These are phyloP conservation scores for Dryobotodes eremita DNA, from an alignment of 2,888 invertebrate genomes.

Conservation along the genomic window DNA sequence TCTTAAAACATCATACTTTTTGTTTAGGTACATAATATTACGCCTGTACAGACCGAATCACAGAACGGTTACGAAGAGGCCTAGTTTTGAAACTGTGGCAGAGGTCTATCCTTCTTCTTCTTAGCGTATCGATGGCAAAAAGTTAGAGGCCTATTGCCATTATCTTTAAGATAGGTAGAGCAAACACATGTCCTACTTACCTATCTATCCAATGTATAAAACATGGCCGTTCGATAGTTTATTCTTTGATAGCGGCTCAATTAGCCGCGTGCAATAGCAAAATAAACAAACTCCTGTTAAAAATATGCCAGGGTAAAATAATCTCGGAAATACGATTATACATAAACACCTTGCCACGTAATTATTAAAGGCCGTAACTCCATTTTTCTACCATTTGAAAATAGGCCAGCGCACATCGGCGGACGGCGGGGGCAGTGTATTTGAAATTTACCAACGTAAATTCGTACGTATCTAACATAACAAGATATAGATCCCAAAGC, in stretches of 20 bases:
- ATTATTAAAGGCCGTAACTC: neutral
- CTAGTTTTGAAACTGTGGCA: neutral
- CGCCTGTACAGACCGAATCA: neutral
- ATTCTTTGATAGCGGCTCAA: slow-evolving; percentile 3
- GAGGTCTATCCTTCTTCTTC: neutral
- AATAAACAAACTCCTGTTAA: slow-evolving; percentile 23
- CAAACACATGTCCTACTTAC: neutral
- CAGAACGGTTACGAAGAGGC: neutral
- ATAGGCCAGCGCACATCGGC: neutral
- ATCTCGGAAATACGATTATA: neutral
- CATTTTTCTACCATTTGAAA: slow-evolving; percentile 2
- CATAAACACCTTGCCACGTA: slow-evolving; percentile 7
- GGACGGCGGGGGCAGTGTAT: too few species aligned
- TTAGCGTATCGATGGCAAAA: too few species aligned
- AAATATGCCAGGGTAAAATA: slow-evolving; percentile 27
- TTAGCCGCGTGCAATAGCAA: slow-evolving; percentile 2
- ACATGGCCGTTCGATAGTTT: neutral
- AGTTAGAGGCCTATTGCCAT: neutral
- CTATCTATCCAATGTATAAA: neutral
- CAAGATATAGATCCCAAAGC: too few species aligned
- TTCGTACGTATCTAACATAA: too few species aligned
- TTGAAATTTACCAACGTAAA: too few species aligned
- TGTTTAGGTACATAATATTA: too few species aligned
- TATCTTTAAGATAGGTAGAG: neutral
- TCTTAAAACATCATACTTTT: too few species aligned